These are phyloP conservation scores for Haplochromis vanheusdeni DNA, from an alignment of 2,113 vertebrate species.

Conservation along the genomic window DNA sequence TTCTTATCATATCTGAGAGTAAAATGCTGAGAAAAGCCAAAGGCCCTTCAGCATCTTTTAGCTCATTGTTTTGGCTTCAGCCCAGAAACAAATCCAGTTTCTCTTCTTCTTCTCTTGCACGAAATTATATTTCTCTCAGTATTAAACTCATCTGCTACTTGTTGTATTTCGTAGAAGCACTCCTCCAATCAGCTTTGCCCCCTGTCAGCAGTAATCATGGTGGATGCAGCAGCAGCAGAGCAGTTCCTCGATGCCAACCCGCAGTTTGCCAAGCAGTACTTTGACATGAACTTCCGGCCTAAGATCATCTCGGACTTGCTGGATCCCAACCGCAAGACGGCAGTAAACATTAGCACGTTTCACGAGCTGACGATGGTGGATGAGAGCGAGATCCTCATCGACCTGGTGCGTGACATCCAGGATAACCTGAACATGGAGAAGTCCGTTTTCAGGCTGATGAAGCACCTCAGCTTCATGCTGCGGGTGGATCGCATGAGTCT, in stretches of 20 bases:
- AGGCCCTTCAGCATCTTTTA: neutral
- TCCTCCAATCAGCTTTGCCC: neutral
- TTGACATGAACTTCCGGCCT: slow-evolving; percentile 70
- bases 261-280: slow-evolving; percentile 80
- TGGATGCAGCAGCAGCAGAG: slow-evolving; percentile 76
- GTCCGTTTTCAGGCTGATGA: slow-evolving; percentile 79
- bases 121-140: neutral
- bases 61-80: neutral
- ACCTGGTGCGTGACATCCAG: slow-evolving; percentile 81
- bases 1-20: neutral
- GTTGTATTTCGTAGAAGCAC: neutral
- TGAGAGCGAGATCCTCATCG: slow-evolving; percentile 84
- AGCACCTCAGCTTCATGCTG: slow-evolving; percentile 77
- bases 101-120: neutral
- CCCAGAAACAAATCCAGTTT: neutral
- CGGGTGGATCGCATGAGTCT: slow-evolving; percentile 82
- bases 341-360: slow-evolving; percentile 63
- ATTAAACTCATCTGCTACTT: neutral
- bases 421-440: slow-evolving; percentile 81
- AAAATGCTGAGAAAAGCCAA: neutral
- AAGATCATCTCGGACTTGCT: slow-evolving; percentile 76
- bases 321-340: slow-evolving; percentile 50
- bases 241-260: slow-evolving; percentile 83
- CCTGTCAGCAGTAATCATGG: slow-evolving; percentile 37
- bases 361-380: slow-evolving; percentile 71